These are phyloP conservation scores for Furcula furcula DNA, from an alignment of 2,888 invertebrate genomes.

Conservation along the genomic window DNA sequence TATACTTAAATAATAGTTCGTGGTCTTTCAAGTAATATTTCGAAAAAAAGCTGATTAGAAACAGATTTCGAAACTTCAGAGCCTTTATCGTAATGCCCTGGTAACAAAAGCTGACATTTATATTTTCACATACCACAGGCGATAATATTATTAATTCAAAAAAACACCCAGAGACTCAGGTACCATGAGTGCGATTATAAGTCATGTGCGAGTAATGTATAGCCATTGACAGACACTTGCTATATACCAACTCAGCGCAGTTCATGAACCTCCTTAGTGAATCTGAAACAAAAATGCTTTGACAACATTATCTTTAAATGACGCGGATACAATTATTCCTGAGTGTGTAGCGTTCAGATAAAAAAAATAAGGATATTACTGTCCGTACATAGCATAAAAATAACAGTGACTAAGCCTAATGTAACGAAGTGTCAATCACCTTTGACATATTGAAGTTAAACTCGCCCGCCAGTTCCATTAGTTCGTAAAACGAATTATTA, in stretches of 20 bases:
- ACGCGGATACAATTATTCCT: slow-evolving; percentile 11
- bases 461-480: neutral
- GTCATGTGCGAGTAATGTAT: no score
- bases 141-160: no score
- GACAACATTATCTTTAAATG: slow-evolving; percentile 29
- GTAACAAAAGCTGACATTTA: no score
- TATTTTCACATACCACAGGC: no score
- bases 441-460: slow-evolving; percentile 9
- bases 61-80: no score
- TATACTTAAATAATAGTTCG: no score
- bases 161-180: no score
- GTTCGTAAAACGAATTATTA: neutral
- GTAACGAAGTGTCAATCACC: slow-evolving; percentile 19
- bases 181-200: no score
- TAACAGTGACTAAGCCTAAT: slow-evolving; percentile 8
- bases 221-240: no score
- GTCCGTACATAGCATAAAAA: slow-evolving; percentile 8
- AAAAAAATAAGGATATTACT: slow-evolving; percentile 34
- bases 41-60: no score
- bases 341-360: slow-evolving; percentile 31
- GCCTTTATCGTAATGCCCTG: no score
- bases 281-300: slow-evolving; percentile 34
- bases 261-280: slow-evolving; percentile 1
- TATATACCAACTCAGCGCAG: neutral
- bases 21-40: no score